phyloP scores from a whole-genome alignment of 2,113 vertebrate species.

The Notechis scutatus region DNA sequence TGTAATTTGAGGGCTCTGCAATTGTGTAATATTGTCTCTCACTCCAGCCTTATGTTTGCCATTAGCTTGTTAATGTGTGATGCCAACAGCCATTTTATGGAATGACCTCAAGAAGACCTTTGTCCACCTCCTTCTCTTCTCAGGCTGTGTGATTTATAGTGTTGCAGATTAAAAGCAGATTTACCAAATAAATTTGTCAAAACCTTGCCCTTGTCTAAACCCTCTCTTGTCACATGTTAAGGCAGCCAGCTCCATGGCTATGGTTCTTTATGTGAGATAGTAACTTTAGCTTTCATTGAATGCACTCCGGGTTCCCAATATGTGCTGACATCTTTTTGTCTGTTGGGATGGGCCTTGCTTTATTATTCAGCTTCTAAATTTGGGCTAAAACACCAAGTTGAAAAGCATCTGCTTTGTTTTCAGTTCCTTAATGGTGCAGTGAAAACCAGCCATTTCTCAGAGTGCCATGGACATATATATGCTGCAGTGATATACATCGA shows the following conservation, averaged over 20 bases:
- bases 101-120: background rate
- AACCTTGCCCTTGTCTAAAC: background rate
- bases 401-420: background rate
- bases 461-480: background rate
- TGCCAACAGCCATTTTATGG: background rate
- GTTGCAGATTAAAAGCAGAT: background rate
- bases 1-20: background rate
- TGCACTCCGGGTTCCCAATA: background rate
- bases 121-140: background rate
- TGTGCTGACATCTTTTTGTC: background rate
- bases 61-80: background rate
- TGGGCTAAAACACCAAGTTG: accelerated
- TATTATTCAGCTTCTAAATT: constrained; percentile 17
- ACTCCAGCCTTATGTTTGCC: background rate
- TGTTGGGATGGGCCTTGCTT: background rate
- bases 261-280: background rate
- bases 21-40: background rate
- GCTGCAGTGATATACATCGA: constrained; percentile 19
- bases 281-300: background rate
- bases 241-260: background rate
- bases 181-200: background rate
- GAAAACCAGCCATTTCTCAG: background rate
- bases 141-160: background rate
- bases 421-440: background rate
- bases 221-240: background rate